These are phyloP conservation scores for Micropoecilia bifurca DNA, from an alignment of 2,797 vertebrate genomes.

Conservation along the genomic window DNA sequence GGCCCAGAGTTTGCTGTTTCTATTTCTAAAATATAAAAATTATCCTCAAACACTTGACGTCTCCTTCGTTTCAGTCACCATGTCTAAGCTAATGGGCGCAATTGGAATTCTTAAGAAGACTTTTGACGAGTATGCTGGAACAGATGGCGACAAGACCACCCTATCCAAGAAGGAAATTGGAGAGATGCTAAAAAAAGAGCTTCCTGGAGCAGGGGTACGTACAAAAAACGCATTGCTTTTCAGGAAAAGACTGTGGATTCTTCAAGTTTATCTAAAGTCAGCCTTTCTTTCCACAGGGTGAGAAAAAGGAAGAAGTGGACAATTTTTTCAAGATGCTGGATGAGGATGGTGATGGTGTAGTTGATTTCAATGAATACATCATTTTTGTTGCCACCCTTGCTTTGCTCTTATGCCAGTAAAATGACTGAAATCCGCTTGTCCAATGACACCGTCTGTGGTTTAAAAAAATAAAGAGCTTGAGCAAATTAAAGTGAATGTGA, in stretches of 20 bases:
- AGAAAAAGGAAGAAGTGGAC: fast-evolving
- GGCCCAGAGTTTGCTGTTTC: not conserved
- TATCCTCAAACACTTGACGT: not conserved
- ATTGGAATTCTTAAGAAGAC: fast-evolving
- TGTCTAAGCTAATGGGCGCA: fast-evolving
- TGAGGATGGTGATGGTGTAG: not conserved
- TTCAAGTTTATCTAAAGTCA: not conserved
- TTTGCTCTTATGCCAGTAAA: fast-evolving
- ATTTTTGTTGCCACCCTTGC: not conserved
- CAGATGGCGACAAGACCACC: slow-evolving; percentile 12
- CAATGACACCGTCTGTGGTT: not conserved
- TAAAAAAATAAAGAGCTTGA: not conserved
- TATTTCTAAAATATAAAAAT: not conserved
- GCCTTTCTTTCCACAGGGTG: not conserved
- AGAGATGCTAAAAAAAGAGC: slow-evolving; percentile 11
- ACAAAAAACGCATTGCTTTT: not conserved
- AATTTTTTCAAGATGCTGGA: slow-evolving; percentile 55
- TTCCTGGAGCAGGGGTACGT: slow-evolving; percentile 18
- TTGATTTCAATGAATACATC: slow-evolving; percentile 64
- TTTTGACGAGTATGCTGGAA: slow-evolving; percentile 60
- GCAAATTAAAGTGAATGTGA: not conserved
- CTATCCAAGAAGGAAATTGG: slow-evolving; percentile 58
- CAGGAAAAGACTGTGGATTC: not conserved
- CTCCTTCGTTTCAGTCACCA: slow-evolving; percentile 30
- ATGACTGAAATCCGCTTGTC: not conserved